Conservation (phyloP, 1,140 invertebrate genomes). For the Pachyrhynchus sulphureomaculatus region DNA sequence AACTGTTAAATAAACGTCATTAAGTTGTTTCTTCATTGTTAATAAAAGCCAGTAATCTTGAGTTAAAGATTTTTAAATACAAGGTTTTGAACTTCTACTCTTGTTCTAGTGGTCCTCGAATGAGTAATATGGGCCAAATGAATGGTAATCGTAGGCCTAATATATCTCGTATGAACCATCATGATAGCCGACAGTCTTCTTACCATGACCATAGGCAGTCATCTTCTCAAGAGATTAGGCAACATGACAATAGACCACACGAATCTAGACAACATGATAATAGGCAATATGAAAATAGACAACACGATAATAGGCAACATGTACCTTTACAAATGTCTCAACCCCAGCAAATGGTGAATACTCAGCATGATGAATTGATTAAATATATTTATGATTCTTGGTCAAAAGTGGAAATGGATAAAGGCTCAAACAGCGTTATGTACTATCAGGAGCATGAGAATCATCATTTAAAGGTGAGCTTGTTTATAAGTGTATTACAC, state of each 20-base stretch:
- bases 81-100: no score
- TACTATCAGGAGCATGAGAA: conserved; percentile 48
- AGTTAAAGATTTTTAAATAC: no score
- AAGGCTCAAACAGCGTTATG: conserved; percentile 37
- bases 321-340: neutral
- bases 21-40: no score
- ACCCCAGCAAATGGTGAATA: conserved; percentile 28
- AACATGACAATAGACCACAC: conserved; percentile 4
- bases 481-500: no score
- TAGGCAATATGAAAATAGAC: neutral
- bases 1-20: neutral
- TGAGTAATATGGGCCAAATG: conserved; percentile 28
- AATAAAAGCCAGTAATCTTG: no score
- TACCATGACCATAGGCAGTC: conserved; percentile 26
- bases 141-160: conserved; percentile 26
- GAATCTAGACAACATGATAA: conserved; percentile 13
- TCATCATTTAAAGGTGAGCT: conserved; percentile 53
- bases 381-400: conserved; percentile 50
- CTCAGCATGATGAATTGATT: conserved; percentile 50
- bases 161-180: conserved; percentile 12
- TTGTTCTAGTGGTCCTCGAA: conserved; percentile 28
- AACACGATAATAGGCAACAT: conserved; percentile 1
- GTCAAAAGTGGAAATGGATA: conserved; percentile 48
- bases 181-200: neutral
- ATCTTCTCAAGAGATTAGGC: conserved; percentile 17